Evolutionary conservation across 1,140 invertebrate species (phyloP), one percentile per base, ranked within the genome.

Genomic region (Penaeus indicus): DNA sequence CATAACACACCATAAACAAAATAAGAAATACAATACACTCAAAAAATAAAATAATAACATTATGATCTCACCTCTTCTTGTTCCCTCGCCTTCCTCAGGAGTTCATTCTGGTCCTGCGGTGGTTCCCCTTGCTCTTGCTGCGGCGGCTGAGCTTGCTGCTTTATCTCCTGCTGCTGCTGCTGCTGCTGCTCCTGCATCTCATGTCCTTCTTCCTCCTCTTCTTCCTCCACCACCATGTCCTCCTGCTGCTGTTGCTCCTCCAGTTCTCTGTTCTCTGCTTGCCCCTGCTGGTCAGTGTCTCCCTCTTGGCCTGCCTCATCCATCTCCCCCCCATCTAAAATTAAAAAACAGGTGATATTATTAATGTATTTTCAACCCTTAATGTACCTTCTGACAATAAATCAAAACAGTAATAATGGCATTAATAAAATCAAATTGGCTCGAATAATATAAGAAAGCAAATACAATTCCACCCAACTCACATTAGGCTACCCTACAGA

Each of bases 61-160:
- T 11, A 32, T 32, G 3, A 47, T 25, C 32, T 62, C 21, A 88
- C 81, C 62, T 84, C 86, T 22, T 88, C 86, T 38, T 88, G 86
- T 63, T 88, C 86, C 61, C 86, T 67, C 21, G 81, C 81, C 61
- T 88, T 83, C 60, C 81, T 84, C 1, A 78, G 54, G n/a, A 84
- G 69, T 25, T 88, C 86, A 64, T 63, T 63, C 69, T 77, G 60
- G 21, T 32, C 60, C n/a, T 47, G 27, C 5, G 54, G 54, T 11
- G 54, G 54, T 54, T 54, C 54, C 11, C 54, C 54, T 54, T 54
- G 54, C 16, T 54, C 54, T 54, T 54, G 54, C 54, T 54, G 54
- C 2, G 54, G 54, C 10, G 54, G 54, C 54, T 54, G 54, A 2
- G 54, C 54, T 54, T 54, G 54, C 54, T 54, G 54, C 11, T 16